A percentile compares a stretch with the other conserved stretches of the same genome.
Evolutionary conservation across 2,797 vertebrate species (phyloP).

Genomic region (Syndactyla subalaris): DNA sequence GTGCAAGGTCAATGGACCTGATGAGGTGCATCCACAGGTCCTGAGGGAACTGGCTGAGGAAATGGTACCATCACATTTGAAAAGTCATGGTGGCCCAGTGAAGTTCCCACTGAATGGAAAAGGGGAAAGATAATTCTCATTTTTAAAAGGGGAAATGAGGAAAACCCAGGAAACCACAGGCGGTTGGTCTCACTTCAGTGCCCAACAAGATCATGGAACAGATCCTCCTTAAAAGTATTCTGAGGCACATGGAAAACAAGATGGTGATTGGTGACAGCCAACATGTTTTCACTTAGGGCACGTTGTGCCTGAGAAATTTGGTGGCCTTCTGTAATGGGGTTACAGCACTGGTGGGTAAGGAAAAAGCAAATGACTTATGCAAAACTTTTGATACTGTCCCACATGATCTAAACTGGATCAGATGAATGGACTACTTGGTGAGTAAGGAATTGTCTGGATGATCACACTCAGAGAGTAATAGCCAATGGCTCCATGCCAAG

Average conservation of each 20-base stretch:
- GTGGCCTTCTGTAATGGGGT: background rate
- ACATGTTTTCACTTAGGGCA: background rate
- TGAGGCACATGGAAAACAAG: background rate
- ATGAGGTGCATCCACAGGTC: background rate
- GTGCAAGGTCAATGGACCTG: background rate
- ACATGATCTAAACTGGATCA: background rate
- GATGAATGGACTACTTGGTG: background rate
- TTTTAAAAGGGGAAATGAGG: background rate
- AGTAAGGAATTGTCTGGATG: background rate
- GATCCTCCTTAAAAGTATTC: background rate
- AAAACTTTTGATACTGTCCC: background rate
- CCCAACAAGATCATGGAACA: background rate
- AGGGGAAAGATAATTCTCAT: background rate
- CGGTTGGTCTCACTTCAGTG: background rate
- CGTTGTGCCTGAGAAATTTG: background rate
- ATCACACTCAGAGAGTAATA: background rate
- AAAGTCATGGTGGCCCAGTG: accelerated
- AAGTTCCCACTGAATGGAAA: background rate
- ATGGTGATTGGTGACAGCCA: background rate
- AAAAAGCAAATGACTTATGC: background rate
- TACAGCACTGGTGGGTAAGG: too few relatives aligned
- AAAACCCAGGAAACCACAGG: background rate
- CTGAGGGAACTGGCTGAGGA: background rate
- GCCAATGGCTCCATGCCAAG: too few relatives aligned
- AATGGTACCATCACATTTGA: background rate